These are phyloP conservation scores for Sciurus vulgaris DNA, from an alignment of 2,797 vertebrate species.

Conservation along the genomic window DNA sequence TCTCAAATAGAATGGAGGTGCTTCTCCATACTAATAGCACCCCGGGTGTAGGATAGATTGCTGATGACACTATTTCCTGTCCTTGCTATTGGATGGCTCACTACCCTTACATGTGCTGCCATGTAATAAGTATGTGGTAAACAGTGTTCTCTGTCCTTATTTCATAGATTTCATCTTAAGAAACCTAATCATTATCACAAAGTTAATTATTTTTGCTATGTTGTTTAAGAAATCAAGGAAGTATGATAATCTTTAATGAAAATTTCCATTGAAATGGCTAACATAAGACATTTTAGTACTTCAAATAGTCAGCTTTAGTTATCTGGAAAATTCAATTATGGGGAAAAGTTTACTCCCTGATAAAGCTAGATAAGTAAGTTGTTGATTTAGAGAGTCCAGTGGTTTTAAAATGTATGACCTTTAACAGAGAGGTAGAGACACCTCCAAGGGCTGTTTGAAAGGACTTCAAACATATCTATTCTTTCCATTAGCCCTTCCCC, in stretches of 20 bases:
- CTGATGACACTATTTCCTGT: neutral
- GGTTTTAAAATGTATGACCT: neutral
- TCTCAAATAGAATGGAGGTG: neutral
- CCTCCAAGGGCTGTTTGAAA: neutral
- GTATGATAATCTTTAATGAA: neutral
- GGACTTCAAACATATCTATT: neutral
- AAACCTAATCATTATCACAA: neutral
- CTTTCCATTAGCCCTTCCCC: neutral
- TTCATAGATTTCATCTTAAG: neutral
- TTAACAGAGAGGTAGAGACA: neutral
- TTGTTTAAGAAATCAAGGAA: constrained; percentile 18
- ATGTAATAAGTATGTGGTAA: neutral
- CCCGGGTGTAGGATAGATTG: neutral
- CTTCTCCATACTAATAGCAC: no score
- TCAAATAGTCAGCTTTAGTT: neutral
- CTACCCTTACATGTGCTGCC: neutral
- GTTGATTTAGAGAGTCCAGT: constrained; percentile 41
- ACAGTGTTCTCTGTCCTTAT: neutral
- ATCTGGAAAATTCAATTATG: constrained; percentile 21
- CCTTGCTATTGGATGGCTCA: neutral
- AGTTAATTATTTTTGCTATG: neutral
- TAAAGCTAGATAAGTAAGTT: constrained; percentile 1
- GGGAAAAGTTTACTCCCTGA: neutral
- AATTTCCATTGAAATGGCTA: constrained; percentile 15
- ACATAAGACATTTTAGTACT: neutral